Base-by-base conservation (phyloP, 2,888 invertebrate species). In the Nematopogon swammerdamellus region DNA sequence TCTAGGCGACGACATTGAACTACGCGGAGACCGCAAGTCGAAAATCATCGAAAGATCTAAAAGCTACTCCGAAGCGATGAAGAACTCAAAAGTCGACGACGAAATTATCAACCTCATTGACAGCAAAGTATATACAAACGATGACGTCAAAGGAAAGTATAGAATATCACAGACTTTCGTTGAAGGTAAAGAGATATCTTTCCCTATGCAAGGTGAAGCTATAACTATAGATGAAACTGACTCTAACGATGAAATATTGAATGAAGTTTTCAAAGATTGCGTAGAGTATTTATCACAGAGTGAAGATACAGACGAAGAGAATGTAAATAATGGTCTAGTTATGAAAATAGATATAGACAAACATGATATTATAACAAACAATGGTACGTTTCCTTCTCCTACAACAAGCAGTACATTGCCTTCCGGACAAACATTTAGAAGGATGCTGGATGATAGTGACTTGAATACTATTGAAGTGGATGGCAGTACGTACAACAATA, bases 151-250 rank as follows among this genome's bases (percentile, higher is more conserved):
- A 51, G 75, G 73, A 54, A 72, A 77, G 1, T 74, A 66, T 51
- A 61, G 77, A 48, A 76, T 77, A 51, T 76, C 74, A 0, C 77
- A 77, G 58, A 72, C 70, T 0, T 75, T 75, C 43, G 75, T 77
- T 0, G 79, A 79, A 65, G 77, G 77, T 0, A 75, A 68, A 53
- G 76, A 77, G 58, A 74, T 77, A 1, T 55, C 64, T 0, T 76
- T 76, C 18, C 67, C 70, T 1, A 58, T 58, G n/a, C 36, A 36
- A 14, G 36, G 36, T 3, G n/a, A 36, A 14, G 17, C 10, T 10
- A 19, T 44, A 44, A 44, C 17, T 3, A 44, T 19, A 44, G 19
- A 19, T 14, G 44, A 19, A 44, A 19, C 11, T 8, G 19, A 44
- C 18, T 19, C 44, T 18, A 44, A 19, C 19, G 19, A 44, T 17